Base-by-base conservation (phyloP, 2,797 vertebrate species). In the Labroides dimidiatus region DNA sequence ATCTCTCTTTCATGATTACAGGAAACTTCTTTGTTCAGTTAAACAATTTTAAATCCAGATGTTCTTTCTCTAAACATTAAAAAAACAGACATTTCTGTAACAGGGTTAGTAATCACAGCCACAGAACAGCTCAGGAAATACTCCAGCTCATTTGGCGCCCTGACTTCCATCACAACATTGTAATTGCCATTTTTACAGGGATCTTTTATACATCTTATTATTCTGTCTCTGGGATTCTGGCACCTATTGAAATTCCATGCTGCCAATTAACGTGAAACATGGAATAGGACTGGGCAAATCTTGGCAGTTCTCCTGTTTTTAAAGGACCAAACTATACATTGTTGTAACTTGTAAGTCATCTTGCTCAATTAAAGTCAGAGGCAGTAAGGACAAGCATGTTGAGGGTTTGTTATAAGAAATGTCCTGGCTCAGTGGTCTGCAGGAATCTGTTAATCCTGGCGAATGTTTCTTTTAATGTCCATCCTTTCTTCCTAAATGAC, bases 21-120 rank as follows among this genome's bases (percentile, higher is more conserved):
- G 80, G 78, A 77, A 74, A 72, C 57, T 66, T 62, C 69, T 69
- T 79, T 77, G 64, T 74, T 72, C 66, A 81, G 72, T 91, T 87
- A 89, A 84, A 65, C 20, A 1, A 59, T 87, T 89, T 82, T 27
- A 50, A 42, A 65, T 87, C 87, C 85, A 91, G 89, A 93, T 92
- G 91, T 88, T 88, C 36, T 70, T 81, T 77, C 14, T 69, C 13
- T 69, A 39, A 50, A 44, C 65, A 30, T 41, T 14, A 68, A 62
- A 76, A 62, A 49, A 69, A 39, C 24, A 44, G 37, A 56, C 53
- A 43, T 47, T 50, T 58, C 39, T 55, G 57, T 75, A 79, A 19
- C n/a, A 20, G 51, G 19, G 68, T 78, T 36, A 45, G 67, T 64
- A 81, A 86, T 75, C 77, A 45, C 55, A 82, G 69, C 68, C 77